These are phyloP conservation scores for Bubo bubo DNA, from an alignment of 2,113 vertebrate genomes.

Conservation along the genomic window DNA sequence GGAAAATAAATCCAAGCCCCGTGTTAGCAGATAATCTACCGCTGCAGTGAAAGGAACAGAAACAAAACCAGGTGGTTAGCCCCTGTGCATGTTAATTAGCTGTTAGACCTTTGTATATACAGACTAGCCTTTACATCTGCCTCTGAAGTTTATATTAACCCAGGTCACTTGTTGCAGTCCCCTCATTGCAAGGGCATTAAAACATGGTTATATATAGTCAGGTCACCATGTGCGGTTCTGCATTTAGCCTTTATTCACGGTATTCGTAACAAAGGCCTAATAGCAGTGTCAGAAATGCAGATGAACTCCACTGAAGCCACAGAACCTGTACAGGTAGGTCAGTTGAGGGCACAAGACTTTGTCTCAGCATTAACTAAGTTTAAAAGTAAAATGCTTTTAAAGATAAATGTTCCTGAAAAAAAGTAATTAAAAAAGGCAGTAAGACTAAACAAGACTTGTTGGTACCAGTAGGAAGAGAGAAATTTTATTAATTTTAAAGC, in stretches of 20 bases:
- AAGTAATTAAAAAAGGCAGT: neutral
- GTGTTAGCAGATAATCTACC: neutral
- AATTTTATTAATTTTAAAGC: neutral
- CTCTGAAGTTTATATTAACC: neutral
- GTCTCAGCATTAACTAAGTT: neutral
- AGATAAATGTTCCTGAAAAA: neutral
- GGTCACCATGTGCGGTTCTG: neutral
- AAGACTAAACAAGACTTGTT: neutral
- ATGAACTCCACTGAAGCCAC: neutral
- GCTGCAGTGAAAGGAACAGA: neutral
- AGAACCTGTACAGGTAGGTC: neutral
- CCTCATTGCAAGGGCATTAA: neutral
- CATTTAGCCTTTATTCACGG: neutral
- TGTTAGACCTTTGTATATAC: neutral
- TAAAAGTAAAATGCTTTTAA: neutral
- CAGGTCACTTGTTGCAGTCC: neutral
- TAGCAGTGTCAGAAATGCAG: neutral
- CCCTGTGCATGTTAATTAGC: neutral
- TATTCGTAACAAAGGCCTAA: neutral
- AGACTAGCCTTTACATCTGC: neutral
- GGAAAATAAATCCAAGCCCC: neutral
- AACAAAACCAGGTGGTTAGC: neutral
- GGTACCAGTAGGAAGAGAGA: neutral
- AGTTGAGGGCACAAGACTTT: neutral
- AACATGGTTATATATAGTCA: neutral